phyloP scores from a whole-genome alignment of 2,888 invertebrate genomes.

The Dorcus parallelipipedus region DNA sequence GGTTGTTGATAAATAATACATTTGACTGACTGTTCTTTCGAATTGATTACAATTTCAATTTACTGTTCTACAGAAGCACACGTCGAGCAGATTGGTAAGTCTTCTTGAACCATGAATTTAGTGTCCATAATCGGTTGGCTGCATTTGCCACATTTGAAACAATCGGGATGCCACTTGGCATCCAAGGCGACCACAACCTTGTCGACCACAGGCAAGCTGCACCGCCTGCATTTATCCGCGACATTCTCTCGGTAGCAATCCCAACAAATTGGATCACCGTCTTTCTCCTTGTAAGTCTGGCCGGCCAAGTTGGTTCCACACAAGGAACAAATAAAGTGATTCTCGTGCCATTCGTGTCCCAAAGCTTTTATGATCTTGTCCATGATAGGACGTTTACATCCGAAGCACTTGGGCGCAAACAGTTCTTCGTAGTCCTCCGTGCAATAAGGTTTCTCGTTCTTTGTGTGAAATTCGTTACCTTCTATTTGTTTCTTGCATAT shows the following conservation, averaged over 20 bases:
- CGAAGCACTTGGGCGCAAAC: constrained; percentile 86
- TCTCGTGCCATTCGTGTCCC: constrained; percentile 87
- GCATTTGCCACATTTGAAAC: constrained; percentile 79
- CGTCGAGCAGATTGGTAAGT: constrained; percentile 11
- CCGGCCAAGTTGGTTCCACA: constrained; percentile 82
- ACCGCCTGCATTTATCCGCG: constrained; percentile 84
- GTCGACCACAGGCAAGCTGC: constrained; percentile 53
- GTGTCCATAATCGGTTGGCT: constrained; percentile 51
- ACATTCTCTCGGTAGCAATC: constrained; percentile 82
- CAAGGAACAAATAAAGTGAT: constrained; percentile 85
- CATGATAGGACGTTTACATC: constrained; percentile 82
- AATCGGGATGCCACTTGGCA: constrained; percentile 92
- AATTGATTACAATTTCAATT: not conserved
- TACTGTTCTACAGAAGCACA: constrained; percentile 2
- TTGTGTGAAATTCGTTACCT: constrained; percentile 88
- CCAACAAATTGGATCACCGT: constrained; percentile 80
- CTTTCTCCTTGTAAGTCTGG: constrained; percentile 84
- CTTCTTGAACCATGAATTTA: constrained; percentile 14
- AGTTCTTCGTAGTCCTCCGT: constrained; percentile 79
- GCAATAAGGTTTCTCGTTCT: constrained; percentile 83
- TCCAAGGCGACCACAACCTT: constrained; percentile 85
- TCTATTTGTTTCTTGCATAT: constrained; percentile 86
- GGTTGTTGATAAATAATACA: not conserved
- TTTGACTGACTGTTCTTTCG: too few relatives aligned
- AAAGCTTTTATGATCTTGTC: constrained; percentile 82